Evolutionary conservation across 2,797 vertebrate species (phyloP), one percentile per base, ranked within the genome.

Genomic region (Eremophila alpestris): DNA sequence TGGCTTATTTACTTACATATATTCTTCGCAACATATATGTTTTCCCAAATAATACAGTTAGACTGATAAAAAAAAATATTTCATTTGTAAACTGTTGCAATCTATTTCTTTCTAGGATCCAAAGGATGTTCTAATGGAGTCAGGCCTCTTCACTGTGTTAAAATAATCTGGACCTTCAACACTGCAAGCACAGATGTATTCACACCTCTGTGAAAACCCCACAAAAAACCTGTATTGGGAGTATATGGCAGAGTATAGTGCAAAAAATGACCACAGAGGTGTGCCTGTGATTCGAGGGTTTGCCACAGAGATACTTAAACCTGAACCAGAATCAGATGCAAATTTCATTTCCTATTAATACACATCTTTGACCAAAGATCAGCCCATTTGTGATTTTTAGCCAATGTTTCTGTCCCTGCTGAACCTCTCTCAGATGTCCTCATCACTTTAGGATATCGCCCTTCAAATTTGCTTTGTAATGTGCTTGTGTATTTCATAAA

Each of bases 401-500:
- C 21, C 36, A 45, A 13, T 6, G 7, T 55, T 68, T 84, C 62
- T 70, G 84, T 89, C 68, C 41, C 68, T 83, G 32, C 48, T 38
- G 46, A 92, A 73, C 55, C 29, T 91, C 69, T 89, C 71, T 68
- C 70, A 79, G 36, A 67, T 80, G 56, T 81, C 63, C 69, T 89
- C 40, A 92, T 78, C 69, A 86, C 45, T 76, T 92, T 43, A 83
- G 59, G 70, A 90, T 87, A 70, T 60, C 45, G 11, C 75, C 75
- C 69, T 97, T 93, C 89, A 93, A 87, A 94, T 81, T 69, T 55
- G 60, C 71, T 91, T 93, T 76, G 67, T 81, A 91, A 90, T 56
- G 36, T 70, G 46, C 68, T 79, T 45, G 45, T 58, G 73, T 54
- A 30, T 71, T 95, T 90, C 93, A 93, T 87, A 93, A 89, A 93